Evolutionary conservation across 2,888 invertebrate species (phyloP), one percentile per base, ranked within the genome.

Genomic region (Amiota communis): DNA sequence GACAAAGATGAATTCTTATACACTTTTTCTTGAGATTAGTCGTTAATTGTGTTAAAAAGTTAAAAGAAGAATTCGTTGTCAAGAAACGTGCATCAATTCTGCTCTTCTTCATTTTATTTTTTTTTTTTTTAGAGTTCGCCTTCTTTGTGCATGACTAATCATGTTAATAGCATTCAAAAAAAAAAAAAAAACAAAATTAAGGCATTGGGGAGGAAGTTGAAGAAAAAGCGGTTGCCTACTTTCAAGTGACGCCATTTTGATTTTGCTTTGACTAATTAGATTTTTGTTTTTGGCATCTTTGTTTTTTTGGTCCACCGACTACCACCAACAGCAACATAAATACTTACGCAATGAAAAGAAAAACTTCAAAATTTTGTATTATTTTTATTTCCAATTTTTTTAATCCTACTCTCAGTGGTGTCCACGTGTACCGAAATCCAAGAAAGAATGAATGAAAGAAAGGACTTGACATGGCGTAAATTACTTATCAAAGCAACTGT

Each of bases 1-100:
- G 86, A 83, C 86, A 79, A 86, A 83, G 83, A 83, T 86, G 83
- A 83, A 86, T 83, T 23, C 23, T 57, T 59, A 49, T 71, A 59
- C 46, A 46, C 63, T 63, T 70, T 59, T 74, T 72, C 74, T 70
- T 46, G 75, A 75, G 77, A 84, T 63, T 63, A 63, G 63, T 36
- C 81, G 85, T 83, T 83, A 83, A 83, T 83, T 83, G 86, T 80
- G 84, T 83, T 85, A 83, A 46, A 46, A 63, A 63, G 46, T 63
- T 46, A 63, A 63, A 63, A 63, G 63, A 11, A 53, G n/a, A 36
- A 36, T 36, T 36, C 36, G 36, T 36, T 36, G 36, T 36, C 36
- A 36, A 36, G 36, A 36, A 36, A 36, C 36, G 36, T 36, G 36
- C n/a, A n/a, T 53, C 53, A 53, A n/a, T 53, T n/a, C 53, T 53